A percentile compares a stretch with the other conserved stretches of the same genome.
Evolutionary conservation across 2,888 invertebrate species (phyloP).

Genomic region (Rotaria sp.): DNA sequence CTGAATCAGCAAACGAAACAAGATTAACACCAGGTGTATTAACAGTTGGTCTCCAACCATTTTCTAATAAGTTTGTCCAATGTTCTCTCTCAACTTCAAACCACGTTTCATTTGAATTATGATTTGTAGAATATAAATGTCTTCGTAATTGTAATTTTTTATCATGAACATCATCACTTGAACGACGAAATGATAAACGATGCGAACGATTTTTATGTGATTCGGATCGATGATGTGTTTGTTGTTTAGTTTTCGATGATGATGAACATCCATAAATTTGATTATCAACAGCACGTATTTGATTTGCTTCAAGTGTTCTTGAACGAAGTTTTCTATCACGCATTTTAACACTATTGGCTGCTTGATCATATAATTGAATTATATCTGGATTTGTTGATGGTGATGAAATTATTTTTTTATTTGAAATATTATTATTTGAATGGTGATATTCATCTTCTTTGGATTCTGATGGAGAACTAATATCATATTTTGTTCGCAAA

Average conservation of each 20-base stretch:
- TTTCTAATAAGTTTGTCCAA: slow-evolving; percentile 20
- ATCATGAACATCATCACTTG: not conserved
- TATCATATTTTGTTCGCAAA: slow-evolving; percentile 7
- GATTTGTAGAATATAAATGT: not conserved
- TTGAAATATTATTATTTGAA: not conserved
- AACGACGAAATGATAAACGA: slow-evolving; percentile 21
- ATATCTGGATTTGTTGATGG: not conserved
- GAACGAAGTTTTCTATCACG: not conserved
- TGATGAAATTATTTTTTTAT: not conserved
- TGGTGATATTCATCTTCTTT: no score
- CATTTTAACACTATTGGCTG: not conserved
- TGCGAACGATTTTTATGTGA: not conserved
- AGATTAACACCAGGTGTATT: not conserved
- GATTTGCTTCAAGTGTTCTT: not conserved
- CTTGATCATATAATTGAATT: not conserved
- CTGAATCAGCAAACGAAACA: slow-evolving; percentile 1
- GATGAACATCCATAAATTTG: slow-evolving; percentile 25
- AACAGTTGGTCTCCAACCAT: not conserved
- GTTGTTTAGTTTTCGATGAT: not conserved
- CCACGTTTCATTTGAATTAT: not conserved
- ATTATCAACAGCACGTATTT: not conserved
- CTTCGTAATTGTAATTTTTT: not conserved
- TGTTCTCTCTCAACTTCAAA: not conserved
- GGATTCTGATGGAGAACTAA: not conserved
- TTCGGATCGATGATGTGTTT: not conserved